Percentiles rank a stretch among this genome's conserved stretches.
These are phyloP conservation scores for Heliocidaris tuberculata DNA, from an alignment of 35 echinoderm and acorn worm genomes.

Conservation along the genomic window DNA sequence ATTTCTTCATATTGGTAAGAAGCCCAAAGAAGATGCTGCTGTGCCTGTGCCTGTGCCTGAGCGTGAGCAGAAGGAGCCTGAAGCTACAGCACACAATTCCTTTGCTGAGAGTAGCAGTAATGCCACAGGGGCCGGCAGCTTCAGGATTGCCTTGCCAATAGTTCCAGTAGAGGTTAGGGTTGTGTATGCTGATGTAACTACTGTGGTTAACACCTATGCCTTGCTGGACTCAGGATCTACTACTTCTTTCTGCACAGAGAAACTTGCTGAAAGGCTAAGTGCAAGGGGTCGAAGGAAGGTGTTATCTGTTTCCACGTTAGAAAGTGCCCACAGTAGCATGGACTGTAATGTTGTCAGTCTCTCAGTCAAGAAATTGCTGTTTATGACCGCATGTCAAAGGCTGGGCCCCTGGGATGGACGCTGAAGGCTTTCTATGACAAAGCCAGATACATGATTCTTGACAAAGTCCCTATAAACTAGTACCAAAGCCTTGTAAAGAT, in stretches of 20 bases:
- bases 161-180: slow-evolving; percentile 57
- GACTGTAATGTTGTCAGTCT: not conserved
- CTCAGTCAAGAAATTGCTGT: not conserved
- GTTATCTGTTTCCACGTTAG: not conserved
- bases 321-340: not conserved
- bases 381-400: no score
- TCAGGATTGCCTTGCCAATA: slow-evolving; percentile 56
- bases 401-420: no score
- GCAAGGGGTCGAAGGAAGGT: not conserved
- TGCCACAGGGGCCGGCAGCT: slow-evolving; percentile 44
- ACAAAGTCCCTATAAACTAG: no score
- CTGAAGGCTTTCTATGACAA: no score
- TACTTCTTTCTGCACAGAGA: slow-evolving; percentile 15
- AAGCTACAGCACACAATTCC: not conserved
- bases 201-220: not conserved
- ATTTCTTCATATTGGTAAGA: not conserved
- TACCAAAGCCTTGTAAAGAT: no score
- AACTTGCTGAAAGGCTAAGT: not conserved
- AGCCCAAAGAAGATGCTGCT: not conserved
- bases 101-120: not conserved
- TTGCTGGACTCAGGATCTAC: slow-evolving; percentile 3
- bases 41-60: not conserved
- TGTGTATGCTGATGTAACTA: not conserved
- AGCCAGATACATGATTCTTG: no score
- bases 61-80: not conserved